A percentile compares a stretch with the other conserved stretches of the same genome.
These are phyloP conservation scores for Mormyrops boulengeri DNA, from an alignment of 2,797 vertebrate genomes.

Conservation along the genomic window DNA sequence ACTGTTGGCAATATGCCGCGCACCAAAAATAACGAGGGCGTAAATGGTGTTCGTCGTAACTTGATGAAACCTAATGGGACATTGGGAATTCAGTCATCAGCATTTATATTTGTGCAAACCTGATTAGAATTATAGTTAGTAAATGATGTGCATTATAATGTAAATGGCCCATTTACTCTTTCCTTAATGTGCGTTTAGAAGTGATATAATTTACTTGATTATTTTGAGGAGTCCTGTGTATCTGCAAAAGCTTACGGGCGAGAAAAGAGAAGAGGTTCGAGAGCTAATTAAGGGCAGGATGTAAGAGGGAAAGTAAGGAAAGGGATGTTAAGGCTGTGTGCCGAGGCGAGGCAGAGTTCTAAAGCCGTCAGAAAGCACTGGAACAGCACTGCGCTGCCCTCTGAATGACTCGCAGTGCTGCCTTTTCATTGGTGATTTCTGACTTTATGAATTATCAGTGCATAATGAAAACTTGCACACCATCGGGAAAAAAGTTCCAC, in stretches of 20 bases:
- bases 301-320: not conserved
- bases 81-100: not conserved
- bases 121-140: conserved; percentile 11
- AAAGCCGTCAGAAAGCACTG: not conserved
- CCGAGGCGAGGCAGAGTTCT: not conserved
- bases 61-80: not conserved
- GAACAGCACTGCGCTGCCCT: not conserved
- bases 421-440: not conserved
- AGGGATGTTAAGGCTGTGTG: not conserved
- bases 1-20: not conserved
- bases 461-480: not conserved
- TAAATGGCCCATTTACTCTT: conserved; percentile 3
- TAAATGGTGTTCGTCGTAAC: not conserved
- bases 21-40: not conserved
- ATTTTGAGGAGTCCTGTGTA: not conserved
- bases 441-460: not conserved
- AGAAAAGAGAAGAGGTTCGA: not conserved
- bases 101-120: conserved; percentile 1
- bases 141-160: conserved; percentile 7
- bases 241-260: not conserved
- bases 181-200: conserved; percentile 11
- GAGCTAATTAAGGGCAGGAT: conserved; percentile 4
- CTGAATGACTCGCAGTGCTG: not conserved
- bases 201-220: not conserved
- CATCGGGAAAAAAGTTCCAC: not conserved